Conservation (phyloP, 2,797 vertebrate species). For the Anguilla obscura region DNA sequence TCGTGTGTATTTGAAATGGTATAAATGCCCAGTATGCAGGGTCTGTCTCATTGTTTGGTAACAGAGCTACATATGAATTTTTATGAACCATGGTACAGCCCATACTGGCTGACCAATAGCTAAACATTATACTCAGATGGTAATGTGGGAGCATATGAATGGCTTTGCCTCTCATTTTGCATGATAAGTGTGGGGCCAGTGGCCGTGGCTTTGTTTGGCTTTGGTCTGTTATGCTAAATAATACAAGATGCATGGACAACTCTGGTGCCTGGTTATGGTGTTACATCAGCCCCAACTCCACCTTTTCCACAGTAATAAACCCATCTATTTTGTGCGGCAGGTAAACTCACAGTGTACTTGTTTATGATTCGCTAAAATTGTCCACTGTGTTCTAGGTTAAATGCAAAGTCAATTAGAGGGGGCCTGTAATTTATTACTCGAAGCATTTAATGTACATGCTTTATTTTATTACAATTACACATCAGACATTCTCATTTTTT, state of each 20-base stretch:
- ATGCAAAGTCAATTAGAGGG: neutral
- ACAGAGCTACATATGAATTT: neutral
- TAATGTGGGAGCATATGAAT: neutral
- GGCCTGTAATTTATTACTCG: neutral
- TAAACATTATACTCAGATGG: neutral
- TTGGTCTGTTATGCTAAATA: neutral
- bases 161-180: neutral
- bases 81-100: neutral
- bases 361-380: neutral
- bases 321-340: neutral
- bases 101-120: neutral
- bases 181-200: neutral
- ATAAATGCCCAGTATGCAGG: neutral
- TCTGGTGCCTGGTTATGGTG: neutral
- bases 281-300: neutral
- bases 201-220: neutral
- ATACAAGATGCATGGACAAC: neutral
- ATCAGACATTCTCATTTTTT: neutral
- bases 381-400: neutral
- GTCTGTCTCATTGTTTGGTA: neutral
- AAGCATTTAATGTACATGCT: neutral
- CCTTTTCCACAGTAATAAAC: neutral
- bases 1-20: neutral
- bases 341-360: neutral
- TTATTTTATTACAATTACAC: neutral